Conservation (phyloP, 1,140 invertebrate genomes). For the Drosophila nigromelanica region DNA sequence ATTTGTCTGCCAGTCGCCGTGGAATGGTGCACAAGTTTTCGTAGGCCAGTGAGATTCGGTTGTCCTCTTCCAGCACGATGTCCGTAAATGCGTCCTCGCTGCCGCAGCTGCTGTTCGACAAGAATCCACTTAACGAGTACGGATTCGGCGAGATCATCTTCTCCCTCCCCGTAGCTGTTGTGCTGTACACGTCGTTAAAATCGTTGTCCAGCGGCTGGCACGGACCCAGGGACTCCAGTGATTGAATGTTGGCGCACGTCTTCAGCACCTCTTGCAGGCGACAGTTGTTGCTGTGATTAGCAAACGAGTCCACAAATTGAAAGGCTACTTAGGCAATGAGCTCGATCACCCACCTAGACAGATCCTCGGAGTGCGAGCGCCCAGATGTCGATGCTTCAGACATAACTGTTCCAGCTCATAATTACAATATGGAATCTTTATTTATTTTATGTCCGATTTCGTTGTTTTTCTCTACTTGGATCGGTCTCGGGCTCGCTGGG, state of each 20-base stretch:
- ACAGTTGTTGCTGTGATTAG: slow-evolving; percentile 35
- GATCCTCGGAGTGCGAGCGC: slow-evolving; percentile 69
- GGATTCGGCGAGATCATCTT: slow-evolving; percentile 76
- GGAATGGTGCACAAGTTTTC: slow-evolving; percentile 76
- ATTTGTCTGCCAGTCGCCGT: slow-evolving; percentile 69
- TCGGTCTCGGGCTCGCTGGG: slow-evolving; percentile 3
- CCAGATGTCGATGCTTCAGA: slow-evolving; percentile 67
- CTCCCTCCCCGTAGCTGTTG: slow-evolving; percentile 14
- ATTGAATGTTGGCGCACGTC: slow-evolving; percentile 70
- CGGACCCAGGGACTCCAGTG: slow-evolving; percentile 60
- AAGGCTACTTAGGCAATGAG: neutral
- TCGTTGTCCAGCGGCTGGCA: slow-evolving; percentile 47
- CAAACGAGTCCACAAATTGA: slow-evolving; percentile 1
- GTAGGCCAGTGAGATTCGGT: slow-evolving; percentile 77
- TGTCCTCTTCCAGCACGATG: slow-evolving; percentile 73
- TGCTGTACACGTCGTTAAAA: slow-evolving; percentile 59
- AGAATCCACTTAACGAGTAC: slow-evolving; percentile 65
- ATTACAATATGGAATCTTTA: slow-evolving; percentile 15
- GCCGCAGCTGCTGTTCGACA: slow-evolving; percentile 67
- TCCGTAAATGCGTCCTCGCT: slow-evolving; percentile 72
- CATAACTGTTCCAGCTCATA: slow-evolving; percentile 45
- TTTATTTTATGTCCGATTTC: neutral
- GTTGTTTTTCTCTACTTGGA: neutral
- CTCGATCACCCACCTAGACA: slow-evolving; percentile 49
- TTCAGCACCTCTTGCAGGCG: slow-evolving; percentile 66